Evolutionary conservation across 2,113 vertebrate species (phyloP).

Genomic region (Sylvilagus bachmani): DNA sequence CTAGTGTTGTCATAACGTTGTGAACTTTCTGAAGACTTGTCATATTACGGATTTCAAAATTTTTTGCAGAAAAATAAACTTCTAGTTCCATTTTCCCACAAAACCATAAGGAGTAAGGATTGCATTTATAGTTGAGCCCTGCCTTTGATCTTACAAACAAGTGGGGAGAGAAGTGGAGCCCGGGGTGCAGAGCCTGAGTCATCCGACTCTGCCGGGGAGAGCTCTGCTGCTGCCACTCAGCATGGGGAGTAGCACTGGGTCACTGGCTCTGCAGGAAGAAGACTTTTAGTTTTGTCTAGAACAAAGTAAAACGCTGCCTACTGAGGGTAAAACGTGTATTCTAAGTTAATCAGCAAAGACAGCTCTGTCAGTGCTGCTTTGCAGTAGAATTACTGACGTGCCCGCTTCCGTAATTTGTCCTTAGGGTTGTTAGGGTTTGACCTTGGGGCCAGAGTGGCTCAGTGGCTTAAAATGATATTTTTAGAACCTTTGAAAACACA

Average conservation of each 20-base stretch:
- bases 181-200: not conserved
- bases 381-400: not conserved
- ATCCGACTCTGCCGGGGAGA: not conserved
- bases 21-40: no score
- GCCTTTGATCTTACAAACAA: not conserved
- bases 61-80: no score
- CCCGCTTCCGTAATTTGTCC: conserved; percentile 15
- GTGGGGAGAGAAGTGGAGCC: not conserved
- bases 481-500: conserved; percentile 43
- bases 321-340: not conserved
- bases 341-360: not conserved
- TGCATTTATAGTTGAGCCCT: not conserved
- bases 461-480: conserved; percentile 27
- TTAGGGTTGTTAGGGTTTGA: not conserved
- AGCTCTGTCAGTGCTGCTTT: not conserved
- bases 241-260: not conserved
- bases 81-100: no score
- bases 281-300: not conserved
- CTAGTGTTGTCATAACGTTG: no score
- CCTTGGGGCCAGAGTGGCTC: not conserved
- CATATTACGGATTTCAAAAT: no score
- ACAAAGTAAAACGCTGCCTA: not conserved
- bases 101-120: no score
- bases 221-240: not conserved
- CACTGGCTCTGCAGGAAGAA: not conserved